Evolutionary conservation across 2,797 vertebrate genomes (phyloP), one percentile per base, ranked within the genome.

Genomic region (Naso thynnoides): DNA sequence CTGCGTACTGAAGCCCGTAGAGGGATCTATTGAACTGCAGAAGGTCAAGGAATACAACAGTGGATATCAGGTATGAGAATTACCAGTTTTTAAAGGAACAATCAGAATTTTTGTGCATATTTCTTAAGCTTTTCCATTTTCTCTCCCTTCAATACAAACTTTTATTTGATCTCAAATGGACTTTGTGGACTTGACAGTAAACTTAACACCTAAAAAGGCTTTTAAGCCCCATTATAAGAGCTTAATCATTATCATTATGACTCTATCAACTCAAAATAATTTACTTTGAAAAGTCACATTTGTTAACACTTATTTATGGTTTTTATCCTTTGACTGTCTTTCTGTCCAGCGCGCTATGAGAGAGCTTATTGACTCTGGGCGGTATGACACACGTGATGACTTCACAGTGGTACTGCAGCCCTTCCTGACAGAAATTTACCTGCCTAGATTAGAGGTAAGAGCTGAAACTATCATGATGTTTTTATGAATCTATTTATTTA

Each of bases 371-470:
- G 93, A 96, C 53, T 95, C 95, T 0, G 96, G 97, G 13, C 93
- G 89, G 8, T 99, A 98, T 0, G 95, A 98, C 84, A 96, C 93
- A 0, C 89, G 83, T 36, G 71, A 95, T 7, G 93, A 97, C 87
- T 99, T 99, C 92, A 95, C 96, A 0, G 97, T 99, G 63, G 92
- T 97, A 2, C 75, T 97, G 24, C 98, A 99, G 88, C 95, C 97
- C 1, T 97, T 98, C 83, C 84, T 97, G 19, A 92, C 76, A 47
- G 91, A 95, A 38, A 0, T 91, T 44, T 29, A 45, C 48, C 85
- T 95, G 31, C 94, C 96, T 6, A 1, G 78, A 38, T 79, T 89
- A 73, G 78, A 92, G 94, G 97, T 98, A 89, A 76, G 61, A 23
- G 3, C 18, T 63, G n/a, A 60, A 21, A 8, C 18, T 39, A 42